Conservation (phyloP, 1,140 invertebrate genomes). For the Anadara kagoshimensis region DNA sequence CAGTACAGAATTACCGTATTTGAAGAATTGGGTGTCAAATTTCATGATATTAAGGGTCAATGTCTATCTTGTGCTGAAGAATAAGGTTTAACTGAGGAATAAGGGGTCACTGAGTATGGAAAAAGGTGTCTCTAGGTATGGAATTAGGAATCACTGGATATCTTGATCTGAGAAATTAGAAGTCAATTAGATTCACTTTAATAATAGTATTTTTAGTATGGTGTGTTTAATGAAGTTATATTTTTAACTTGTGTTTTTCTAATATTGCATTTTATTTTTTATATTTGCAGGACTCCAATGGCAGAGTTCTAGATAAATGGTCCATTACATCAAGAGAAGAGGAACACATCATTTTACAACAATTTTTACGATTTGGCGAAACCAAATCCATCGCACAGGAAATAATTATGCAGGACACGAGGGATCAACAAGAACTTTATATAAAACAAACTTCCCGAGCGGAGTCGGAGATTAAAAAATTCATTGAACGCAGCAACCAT, state of each 20-base stretch:
- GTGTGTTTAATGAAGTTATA: neutral
- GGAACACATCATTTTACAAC: slow-evolving; percentile 88
- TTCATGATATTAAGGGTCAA: too few species aligned
- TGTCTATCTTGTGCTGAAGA: too few species aligned
- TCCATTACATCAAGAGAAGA: slow-evolving; percentile 87
- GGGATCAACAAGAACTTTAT: slow-evolving; percentile 69
- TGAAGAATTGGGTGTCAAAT: too few species aligned
- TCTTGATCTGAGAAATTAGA: too few species aligned
- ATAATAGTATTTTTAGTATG: neutral
- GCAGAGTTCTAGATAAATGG: slow-evolving; percentile 86
- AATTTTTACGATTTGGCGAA: slow-evolving; percentile 89
- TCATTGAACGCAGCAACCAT: slow-evolving; percentile 75
- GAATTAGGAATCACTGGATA: too few species aligned
- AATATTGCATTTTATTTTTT: slow-evolving; percentile 15
- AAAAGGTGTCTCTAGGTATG: too few species aligned
- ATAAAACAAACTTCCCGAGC: slow-evolving; percentile 65
- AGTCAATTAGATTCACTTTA: too few species aligned
- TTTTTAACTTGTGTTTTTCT: neutral
- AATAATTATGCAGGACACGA: slow-evolving; percentile 81
- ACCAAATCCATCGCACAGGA: slow-evolving; percentile 88
- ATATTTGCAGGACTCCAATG: slow-evolving; percentile 77
- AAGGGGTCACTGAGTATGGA: too few species aligned
- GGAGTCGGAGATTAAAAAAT: slow-evolving; percentile 78
- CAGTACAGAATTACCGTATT: too few species aligned
- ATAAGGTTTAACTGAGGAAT: too few species aligned